Evolutionary conservation across 1,140 invertebrate species (phyloP).

Genomic region (Lutraria rhynchaena): DNA sequence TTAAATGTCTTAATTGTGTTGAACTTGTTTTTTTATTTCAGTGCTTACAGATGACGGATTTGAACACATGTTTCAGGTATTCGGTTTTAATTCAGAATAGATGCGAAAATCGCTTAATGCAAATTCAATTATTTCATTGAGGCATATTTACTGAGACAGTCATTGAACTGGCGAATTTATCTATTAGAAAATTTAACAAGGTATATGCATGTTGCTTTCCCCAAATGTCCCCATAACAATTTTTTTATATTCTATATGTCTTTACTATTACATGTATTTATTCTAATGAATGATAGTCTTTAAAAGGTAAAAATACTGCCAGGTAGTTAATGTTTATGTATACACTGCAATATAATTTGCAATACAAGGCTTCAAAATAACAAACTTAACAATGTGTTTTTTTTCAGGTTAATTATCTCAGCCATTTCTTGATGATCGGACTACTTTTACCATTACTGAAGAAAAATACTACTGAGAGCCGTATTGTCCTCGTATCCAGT

Average conservation of each 20-base stretch:
- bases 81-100: no score
- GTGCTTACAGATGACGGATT: conserved; percentile 58
- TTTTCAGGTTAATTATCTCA: conserved; percentile 63
- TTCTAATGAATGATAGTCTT: background rate
- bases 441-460: conserved; percentile 62
- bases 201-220: no score
- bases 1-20: background rate
- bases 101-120: no score
- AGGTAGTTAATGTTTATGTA: background rate
- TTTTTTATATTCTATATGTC: no score
- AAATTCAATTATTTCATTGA: no score
- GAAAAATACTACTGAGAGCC: conserved; percentile 37
- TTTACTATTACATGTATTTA: background rate
- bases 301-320: background rate
- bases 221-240: no score
- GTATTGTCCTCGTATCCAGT: conserved; percentile 61
- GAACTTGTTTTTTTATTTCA: conserved; percentile 34
- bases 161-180: no score
- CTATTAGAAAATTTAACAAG: no score
- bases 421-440: conserved; percentile 61
- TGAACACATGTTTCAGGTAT: conserved; percentile 60
- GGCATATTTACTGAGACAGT: no score
- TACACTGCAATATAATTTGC: background rate
- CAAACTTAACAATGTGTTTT: no score
- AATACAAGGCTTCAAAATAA: background rate